A percentile compares a stretch with the other conserved stretches of the same genome.
phyloP scores from a whole-genome alignment of 2,113 vertebrate genomes.

The Engystomops pustulosus region DNA sequence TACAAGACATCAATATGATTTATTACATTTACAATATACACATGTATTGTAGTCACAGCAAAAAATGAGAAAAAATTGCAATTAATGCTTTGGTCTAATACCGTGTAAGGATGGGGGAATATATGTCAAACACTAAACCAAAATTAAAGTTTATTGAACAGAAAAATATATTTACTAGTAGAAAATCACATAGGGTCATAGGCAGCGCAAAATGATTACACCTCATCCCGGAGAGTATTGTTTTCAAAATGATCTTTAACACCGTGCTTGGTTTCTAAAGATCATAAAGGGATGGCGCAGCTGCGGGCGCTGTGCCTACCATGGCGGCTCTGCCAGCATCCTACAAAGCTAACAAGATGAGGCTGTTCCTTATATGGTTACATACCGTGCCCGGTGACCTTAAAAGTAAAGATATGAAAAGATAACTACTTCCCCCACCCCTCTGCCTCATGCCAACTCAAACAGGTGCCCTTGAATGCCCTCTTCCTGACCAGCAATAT shows the following conservation, averaged over 20 bases:
- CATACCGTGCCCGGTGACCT: slow-evolving; percentile 50
- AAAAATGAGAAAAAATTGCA: too few species aligned
- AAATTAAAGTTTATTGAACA: too few species aligned
- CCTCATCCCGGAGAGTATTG: slow-evolving; percentile 40
- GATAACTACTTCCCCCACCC: slow-evolving; percentile 49
- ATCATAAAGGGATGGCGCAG: slow-evolving; percentile 43
- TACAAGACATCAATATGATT: too few species aligned
- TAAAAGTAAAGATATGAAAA: slow-evolving; percentile 57
- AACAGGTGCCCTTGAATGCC: slow-evolving; percentile 57
- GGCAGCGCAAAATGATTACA: neutral
- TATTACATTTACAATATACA: too few species aligned
- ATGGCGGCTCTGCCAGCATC: slow-evolving; percentile 57
- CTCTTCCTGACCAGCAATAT: slow-evolving; percentile 51
- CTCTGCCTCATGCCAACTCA: slow-evolving; percentile 50
- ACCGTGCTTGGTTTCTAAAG: slow-evolving; percentile 31
- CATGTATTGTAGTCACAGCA: too few species aligned
- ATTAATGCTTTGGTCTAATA: too few species aligned
- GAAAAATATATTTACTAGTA: too few species aligned
- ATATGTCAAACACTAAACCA: too few species aligned
- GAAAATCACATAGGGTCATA: neutral
- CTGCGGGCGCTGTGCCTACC: slow-evolving; percentile 52
- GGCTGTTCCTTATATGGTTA: slow-evolving; percentile 43
- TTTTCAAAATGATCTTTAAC: slow-evolving; percentile 40
- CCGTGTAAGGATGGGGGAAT: too few species aligned
- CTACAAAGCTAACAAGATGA: slow-evolving; percentile 47